Evolutionary conservation across 1,140 invertebrate species (phyloP), one percentile per base, ranked within the genome.

Genomic region (Atta cephalotes): DNA sequence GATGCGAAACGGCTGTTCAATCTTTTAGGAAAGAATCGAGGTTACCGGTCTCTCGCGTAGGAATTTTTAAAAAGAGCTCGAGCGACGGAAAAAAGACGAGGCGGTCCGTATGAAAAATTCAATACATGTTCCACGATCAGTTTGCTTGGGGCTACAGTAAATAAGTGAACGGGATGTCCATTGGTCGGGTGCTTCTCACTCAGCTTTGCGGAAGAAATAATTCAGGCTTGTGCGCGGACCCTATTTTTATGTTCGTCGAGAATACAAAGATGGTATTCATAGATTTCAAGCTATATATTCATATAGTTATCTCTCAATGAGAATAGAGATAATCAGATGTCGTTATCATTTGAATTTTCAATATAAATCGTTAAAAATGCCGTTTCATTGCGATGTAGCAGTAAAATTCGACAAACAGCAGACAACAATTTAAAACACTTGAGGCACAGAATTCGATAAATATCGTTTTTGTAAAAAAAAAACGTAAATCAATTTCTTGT

Each of bases 1-100:
- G 25, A 74, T 58, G 60, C 49, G 58, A 76, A 82, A 87, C 72
- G 62, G 80, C 79, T 76, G 86, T 76, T 88, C 85, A 79, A 90
- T 89, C 87, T 89, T 90, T 89, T 51, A 78, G 60, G 62, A 16
- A 88, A 56, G 88, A 82, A 90, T 89, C 88, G 88, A 82, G 78
- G 65, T 49, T 84, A 68, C 78, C 18, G 45, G 85, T 56, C 31
- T 63, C 66, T 84, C 31, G 86, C 31, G 86, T 21, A 45, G 56
- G 76, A 89, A 87, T 90, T 85, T 80, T 71, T 56, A 76, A 80
- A 66, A 49, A 71, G 85, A 80, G 49, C 10, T 16, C 25, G 53
- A 65, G 63, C 51, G 16, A 88, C 16, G 28, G 76, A 66, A 56
- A 70, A 72, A 58, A 56, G 31, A 63, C 10, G 65, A 56, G 25